Evolutionary conservation across 1,140 invertebrate species (phyloP).

Genomic region (Lordiphosa stackelbergi): DNA sequence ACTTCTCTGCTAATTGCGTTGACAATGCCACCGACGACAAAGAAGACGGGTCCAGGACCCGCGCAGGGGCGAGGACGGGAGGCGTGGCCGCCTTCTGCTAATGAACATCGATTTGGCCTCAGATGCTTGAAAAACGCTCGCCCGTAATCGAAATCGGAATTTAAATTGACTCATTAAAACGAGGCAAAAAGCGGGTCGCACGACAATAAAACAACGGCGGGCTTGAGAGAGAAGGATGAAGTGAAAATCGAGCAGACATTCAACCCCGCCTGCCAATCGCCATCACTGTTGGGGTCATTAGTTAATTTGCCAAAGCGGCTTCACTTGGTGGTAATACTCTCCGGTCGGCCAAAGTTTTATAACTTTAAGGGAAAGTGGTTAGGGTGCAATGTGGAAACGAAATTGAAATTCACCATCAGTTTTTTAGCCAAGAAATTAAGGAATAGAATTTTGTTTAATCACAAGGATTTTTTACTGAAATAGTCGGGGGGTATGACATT

Average conservation of each 20-base stretch:
- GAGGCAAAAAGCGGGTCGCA: slow-evolving; percentile 68
- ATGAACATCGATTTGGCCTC: slow-evolving; percentile 70
- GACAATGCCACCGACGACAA: slow-evolving; percentile 41
- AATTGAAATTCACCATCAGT: not conserved
- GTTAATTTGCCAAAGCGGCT: slow-evolving; percentile 66
- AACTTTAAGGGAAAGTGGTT: slow-evolving; percentile 20
- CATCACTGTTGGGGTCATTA: slow-evolving; percentile 58
- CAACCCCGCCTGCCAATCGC: slow-evolving; percentile 10
- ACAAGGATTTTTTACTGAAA: too few relatives aligned
- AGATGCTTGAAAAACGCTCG: slow-evolving; percentile 45
- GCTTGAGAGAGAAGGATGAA: not conserved
- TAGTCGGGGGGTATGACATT: too few relatives aligned
- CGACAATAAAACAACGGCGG: slow-evolving; percentile 60
- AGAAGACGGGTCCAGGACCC: not conserved
- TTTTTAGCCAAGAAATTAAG: too few relatives aligned
- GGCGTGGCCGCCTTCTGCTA: slow-evolving; percentile 48
- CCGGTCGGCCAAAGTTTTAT: slow-evolving; percentile 8
- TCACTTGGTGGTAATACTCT: slow-evolving; percentile 39
- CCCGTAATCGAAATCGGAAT: slow-evolving; percentile 72
- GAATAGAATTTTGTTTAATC: too few relatives aligned
- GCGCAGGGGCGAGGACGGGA: not conserved
- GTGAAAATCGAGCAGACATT: slow-evolving; percentile 1
- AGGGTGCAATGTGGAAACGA: slow-evolving; percentile 1
- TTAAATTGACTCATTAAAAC: slow-evolving; percentile 75
- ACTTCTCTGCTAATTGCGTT: slow-evolving; percentile 63